Conservation (phyloP, 2,888 invertebrate species). For the Xestia c-nigrum region DNA sequence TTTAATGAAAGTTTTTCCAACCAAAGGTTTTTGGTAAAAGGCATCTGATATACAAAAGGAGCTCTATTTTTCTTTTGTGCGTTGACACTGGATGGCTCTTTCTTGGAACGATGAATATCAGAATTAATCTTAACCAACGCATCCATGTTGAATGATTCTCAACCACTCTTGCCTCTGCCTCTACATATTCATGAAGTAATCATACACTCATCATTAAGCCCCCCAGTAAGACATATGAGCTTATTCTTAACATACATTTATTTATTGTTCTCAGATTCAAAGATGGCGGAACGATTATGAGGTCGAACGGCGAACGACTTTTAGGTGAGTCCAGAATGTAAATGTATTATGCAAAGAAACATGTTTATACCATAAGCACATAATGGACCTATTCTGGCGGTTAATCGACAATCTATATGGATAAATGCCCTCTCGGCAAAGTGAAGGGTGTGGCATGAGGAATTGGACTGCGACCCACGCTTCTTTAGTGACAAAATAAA, state of each 20-base stretch:
- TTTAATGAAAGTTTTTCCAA: conserved; percentile 25
- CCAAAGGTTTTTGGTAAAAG: conserved; percentile 24
- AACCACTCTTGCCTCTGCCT: conserved; percentile 21
- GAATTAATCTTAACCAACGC: neutral
- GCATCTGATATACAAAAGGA: conserved; percentile 7
- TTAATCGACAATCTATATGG: conserved; percentile 80
- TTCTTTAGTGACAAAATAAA: conserved; percentile 74
- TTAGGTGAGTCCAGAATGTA: conserved; percentile 84
- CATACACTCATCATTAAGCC: conserved; percentile 26
- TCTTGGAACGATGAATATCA: conserved; percentile 1
- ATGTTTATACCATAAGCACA: conserved; percentile 70
- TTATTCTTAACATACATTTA: conserved; percentile 58
- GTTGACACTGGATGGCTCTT: neutral
- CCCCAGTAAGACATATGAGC: conserved; percentile 22
- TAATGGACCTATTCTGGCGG: conserved; percentile 77
- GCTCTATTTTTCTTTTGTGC: conserved; percentile 4
- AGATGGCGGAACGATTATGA: conserved; percentile 86
- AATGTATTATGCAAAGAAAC: conserved; percentile 75
- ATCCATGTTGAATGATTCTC: conserved; percentile 1
- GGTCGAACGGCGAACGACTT: conserved; percentile 76
- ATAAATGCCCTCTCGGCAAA: conserved; percentile 71
- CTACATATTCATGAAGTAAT: conserved; percentile 49
- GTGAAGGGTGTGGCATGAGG: conserved; percentile 80
- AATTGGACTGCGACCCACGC: conserved; percentile 82
- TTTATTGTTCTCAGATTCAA: conserved; percentile 83